Percentiles rank a stretch among this genome's conserved stretches.
Evolutionary conservation across 2,888 invertebrate species (phyloP).

Genomic region (Andrena trimmerana): DNA sequence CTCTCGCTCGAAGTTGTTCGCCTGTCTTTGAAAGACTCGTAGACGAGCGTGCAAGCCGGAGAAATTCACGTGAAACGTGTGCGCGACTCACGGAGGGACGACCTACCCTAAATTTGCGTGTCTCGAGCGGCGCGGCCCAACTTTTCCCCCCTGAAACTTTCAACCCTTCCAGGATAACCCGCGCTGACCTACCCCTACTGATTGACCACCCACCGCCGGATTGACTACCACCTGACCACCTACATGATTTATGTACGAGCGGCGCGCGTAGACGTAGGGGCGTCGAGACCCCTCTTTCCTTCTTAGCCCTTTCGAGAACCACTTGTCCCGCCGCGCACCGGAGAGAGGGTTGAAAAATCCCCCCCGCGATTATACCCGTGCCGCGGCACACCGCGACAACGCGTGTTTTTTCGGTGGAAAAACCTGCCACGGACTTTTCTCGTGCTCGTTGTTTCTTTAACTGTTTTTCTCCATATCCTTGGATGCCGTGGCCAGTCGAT

Average conservation of each 20-base stretch:
- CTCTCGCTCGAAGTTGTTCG: background rate
- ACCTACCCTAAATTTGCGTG: conserved; percentile 83
- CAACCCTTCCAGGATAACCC: conserved; percentile 78
- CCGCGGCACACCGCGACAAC: conserved; percentile 55
- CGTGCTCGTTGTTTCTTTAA: background rate
- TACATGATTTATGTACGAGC: conserved; percentile 82
- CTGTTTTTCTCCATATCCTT: too few species aligned
- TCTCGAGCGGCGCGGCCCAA: conserved; percentile 76
- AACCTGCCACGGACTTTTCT: background rate
- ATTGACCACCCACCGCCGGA: too few species aligned
- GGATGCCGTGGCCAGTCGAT: background rate
- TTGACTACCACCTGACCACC: too few species aligned
- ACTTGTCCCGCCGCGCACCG: conserved; percentile 66
- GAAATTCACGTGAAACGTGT: conserved; percentile 55
- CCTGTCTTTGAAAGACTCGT: conserved; percentile 32
- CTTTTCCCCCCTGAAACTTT: conserved; percentile 78
- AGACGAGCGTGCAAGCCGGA: conserved; percentile 31
- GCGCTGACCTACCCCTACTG: conserved; percentile 82
- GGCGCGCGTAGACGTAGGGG: conserved; percentile 72
- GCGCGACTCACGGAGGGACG: conserved; percentile 65
- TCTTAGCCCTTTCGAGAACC: conserved; percentile 73
- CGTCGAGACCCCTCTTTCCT: conserved; percentile 73
- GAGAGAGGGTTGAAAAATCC: conserved; percentile 67
- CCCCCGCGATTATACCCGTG: conserved; percentile 63
- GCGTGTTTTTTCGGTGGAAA: conserved; percentile 49